Conservation (phyloP, 2,888 invertebrate species). For the Eilema griseolum region DNA sequence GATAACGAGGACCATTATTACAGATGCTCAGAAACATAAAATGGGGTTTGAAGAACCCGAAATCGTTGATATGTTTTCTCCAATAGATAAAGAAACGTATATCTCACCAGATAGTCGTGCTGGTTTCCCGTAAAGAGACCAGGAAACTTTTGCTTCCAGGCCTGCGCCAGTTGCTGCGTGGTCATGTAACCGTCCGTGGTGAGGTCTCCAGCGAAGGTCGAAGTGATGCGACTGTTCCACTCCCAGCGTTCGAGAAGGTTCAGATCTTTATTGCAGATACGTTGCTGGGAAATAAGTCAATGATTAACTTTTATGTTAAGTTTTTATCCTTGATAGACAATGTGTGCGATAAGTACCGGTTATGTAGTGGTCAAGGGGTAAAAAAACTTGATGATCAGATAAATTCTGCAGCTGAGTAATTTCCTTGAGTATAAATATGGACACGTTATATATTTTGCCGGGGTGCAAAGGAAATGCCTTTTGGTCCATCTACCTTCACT, state of each 20-base stretch:
- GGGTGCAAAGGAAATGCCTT: too few species aligned
- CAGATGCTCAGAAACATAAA: too few species aligned
- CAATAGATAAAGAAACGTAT: neutral
- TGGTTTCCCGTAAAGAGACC: constrained; percentile 86
- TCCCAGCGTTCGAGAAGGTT: constrained; percentile 89
- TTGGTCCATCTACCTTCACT: too few species aligned
- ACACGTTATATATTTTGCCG: too few species aligned
- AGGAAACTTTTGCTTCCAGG: constrained; percentile 89
- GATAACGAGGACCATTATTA: too few species aligned
- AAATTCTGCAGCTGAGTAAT: too few species aligned
- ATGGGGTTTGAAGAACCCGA: too few species aligned
- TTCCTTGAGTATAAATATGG: too few species aligned
- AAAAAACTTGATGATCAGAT: too few species aligned
- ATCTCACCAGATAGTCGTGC: constrained; percentile 85
- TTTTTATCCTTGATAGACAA: too few species aligned
- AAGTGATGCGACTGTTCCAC: constrained; percentile 88
- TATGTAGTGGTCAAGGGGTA: too few species aligned
- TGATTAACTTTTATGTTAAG: neutral
- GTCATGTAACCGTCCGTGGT: constrained; percentile 89
- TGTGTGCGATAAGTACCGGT: too few species aligned
- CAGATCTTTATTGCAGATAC: constrained; percentile 90
- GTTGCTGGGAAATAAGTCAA: constrained; percentile 64
- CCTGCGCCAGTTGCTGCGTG: constrained; percentile 89
- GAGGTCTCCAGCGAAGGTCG: constrained; percentile 87
- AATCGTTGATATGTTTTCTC: neutral